Evolutionary conservation across 2,113 vertebrate species (phyloP).

Genomic region (Mus pahari): DNA sequence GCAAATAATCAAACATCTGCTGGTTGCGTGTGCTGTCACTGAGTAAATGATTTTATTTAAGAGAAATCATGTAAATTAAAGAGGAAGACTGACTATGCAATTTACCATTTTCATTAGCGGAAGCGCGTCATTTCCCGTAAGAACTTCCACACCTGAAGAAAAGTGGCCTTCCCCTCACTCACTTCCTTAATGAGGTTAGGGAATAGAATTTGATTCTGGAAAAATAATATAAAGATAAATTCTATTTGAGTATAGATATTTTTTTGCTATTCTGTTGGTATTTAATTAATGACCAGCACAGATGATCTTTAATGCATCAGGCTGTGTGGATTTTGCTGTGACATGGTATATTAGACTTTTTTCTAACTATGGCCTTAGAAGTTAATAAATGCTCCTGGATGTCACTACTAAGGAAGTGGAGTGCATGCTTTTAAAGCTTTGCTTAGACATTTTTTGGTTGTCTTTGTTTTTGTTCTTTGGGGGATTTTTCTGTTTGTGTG

Average conservation of each 20-base stretch:
- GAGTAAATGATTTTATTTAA: conserved; percentile 79
- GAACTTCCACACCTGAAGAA: conserved; percentile 63
- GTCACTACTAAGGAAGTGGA: neutral
- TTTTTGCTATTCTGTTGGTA: conserved; percentile 50
- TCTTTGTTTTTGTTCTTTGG: neutral
- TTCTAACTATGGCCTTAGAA: neutral
- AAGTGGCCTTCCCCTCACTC: neutral
- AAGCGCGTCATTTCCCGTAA: conserved; percentile 11
- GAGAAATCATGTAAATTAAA: conserved; percentile 75
- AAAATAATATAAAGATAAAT: conserved; percentile 72
- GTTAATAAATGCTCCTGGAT: neutral
- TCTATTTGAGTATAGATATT: conserved; percentile 41
- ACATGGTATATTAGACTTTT: neutral
- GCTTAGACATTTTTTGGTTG: neutral
- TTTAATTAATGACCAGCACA: conserved; percentile 11
- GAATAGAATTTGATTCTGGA: conserved; percentile 72
- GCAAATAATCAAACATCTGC: conserved; percentile 82
- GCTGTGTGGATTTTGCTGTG: neutral
- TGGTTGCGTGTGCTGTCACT: conserved; percentile 80
- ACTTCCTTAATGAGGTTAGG: conserved; percentile 61
- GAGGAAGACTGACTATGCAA: conserved; percentile 45
- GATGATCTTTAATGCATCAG: neutral
- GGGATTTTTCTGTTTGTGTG: neutral
- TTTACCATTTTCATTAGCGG: conserved; percentile 60
- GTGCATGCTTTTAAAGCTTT: neutral